Evolutionary conservation across 2,797 vertebrate species (phyloP), one percentile per base, ranked within the genome.

Genomic region (Tauraco hartlaubi): DNA sequence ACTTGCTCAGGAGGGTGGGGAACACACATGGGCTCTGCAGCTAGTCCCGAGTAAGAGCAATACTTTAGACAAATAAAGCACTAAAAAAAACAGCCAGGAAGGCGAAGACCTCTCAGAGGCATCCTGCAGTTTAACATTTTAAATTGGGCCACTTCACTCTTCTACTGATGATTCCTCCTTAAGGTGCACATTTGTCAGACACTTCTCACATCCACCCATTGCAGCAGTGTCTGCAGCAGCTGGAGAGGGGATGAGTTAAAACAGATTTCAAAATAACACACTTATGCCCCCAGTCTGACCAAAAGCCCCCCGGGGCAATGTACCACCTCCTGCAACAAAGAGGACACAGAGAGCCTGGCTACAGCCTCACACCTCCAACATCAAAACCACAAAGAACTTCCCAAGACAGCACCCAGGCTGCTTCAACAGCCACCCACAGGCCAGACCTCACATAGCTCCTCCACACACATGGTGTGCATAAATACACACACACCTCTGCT

Each of bases 381-480:
- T 3, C 13, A 31, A 29, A 72, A 35, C 2, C 5, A 25, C 0
- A 14, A 44, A 73, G 43, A 19, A 11, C 1, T 68, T 33, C 49
- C 33, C 0, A 0, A 52, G 12, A 7, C 4, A 5, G 17, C 28
- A 51, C 13, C 23, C 54, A 39, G 19, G 31, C 43, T 69, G 33
- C 64, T 59, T 15, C 56, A 49, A 9, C 52, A 74, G 37, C 76
- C 28, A 2, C 26, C 23, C 46, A 9, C 2, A 0, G 43, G 9
- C 9, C 26, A 83, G 48, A 26, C 5, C n/a, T 66, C 7, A 3
- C 21, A 20, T 0, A 41, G 20, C 35, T 49, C 33, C 25, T 31
- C 25, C 20, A 5, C 37, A 37, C 28, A 6, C 7, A 1, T 0
- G 0, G 1, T 1, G 2, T 3, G 11, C 18, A 22, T 2, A 31